Evolutionary conservation across 2,797 vertebrate species (phyloP), one percentile per base, ranked within the genome.

Genomic region (Eulemur albifrons): DNA sequence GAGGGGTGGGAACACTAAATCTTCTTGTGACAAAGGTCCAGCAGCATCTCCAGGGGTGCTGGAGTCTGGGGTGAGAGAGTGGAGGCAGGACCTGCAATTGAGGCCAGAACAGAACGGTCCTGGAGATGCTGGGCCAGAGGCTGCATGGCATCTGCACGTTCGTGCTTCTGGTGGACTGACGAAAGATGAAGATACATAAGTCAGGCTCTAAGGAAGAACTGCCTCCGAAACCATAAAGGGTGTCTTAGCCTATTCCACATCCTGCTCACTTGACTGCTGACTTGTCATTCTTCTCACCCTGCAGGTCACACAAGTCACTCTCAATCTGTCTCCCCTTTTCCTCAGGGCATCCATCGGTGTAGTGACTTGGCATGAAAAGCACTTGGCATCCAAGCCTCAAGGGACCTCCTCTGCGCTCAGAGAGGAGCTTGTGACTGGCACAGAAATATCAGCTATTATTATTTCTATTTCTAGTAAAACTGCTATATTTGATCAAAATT

Each of bases 391-490:
- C 57, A n/a, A 48, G 61, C 14, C 69, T 70, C 45, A 14, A 4
- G 35, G 7, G 40, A 83, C 7, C 7, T 32, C 27, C 57, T 48
- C 38, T 48, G 70, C 48, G 18, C 17, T 89, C 73, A 40, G 30
- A 95, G n/a, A 89, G 54, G 30, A 72, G 25, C 54, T 38, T 32
- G 17, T 61, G 65, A 65, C 35, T 38, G 63, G 59, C 77, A 52
- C 50, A 63, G 67, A 50, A 65, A 76, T 30, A 32, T n/a, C 75
- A 75, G 45, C 38, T 61, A 65, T 59, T 48, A 27, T 76, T 45
- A 86, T 79, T 91, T 91, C 50, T 89, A 20, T 48, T 73, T 72
- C 69, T 57, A 75, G 75, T 91, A 95, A 93, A 65, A 89, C 38
- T 65, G 35, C 30, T 35, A 4, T 50, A 86, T 88, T 76, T 94